Percentiles rank a stretch among this genome's conserved stretches.
These are phyloP conservation scores for Anthoscopus minutus DNA, from an alignment of 2,113 vertebrate species.

Conservation along the genomic window DNA sequence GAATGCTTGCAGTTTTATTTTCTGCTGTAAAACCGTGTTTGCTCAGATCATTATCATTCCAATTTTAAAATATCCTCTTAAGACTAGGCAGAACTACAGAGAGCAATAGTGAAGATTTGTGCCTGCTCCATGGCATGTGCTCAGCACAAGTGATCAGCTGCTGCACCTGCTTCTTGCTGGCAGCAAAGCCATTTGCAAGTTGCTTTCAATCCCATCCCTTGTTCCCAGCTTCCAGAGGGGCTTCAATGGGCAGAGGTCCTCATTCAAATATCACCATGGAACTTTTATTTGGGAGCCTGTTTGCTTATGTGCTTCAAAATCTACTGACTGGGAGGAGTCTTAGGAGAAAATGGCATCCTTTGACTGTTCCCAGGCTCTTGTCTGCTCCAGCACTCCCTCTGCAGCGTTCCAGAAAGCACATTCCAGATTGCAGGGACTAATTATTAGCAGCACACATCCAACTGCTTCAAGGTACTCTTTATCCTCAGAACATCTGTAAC, in stretches of 20 bases:
- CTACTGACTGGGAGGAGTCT: background rate
- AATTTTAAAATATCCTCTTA: conserved; percentile 30
- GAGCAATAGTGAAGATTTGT: conserved; percentile 53
- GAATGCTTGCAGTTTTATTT: conserved; percentile 67
- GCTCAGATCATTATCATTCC: conserved; percentile 59
- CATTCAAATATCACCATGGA: background rate
- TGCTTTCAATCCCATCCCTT: conserved; percentile 17
- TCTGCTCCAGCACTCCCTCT: background rate
- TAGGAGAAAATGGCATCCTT: background rate
- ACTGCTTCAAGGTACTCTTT: background rate
- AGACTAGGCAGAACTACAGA: conserved; percentile 4
- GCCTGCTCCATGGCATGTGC: background rate
- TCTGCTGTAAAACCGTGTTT: conserved; percentile 64
- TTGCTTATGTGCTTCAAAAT: background rate
- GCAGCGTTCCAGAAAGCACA: fast-evolving
- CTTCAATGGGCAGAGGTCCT: background rate
- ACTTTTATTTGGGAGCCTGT: background rate
- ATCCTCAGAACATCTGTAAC: background rate
- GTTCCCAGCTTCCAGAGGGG: background rate
- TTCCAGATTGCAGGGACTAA: background rate
- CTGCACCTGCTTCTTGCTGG: background rate
- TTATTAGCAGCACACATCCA: background rate
- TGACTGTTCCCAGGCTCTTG: background rate
- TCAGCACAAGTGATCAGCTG: background rate
- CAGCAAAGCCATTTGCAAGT: background rate